These are phyloP conservation scores for Neodontobutis hainanensis DNA, from an alignment of 2,113 vertebrate genomes.

Conservation along the genomic window DNA sequence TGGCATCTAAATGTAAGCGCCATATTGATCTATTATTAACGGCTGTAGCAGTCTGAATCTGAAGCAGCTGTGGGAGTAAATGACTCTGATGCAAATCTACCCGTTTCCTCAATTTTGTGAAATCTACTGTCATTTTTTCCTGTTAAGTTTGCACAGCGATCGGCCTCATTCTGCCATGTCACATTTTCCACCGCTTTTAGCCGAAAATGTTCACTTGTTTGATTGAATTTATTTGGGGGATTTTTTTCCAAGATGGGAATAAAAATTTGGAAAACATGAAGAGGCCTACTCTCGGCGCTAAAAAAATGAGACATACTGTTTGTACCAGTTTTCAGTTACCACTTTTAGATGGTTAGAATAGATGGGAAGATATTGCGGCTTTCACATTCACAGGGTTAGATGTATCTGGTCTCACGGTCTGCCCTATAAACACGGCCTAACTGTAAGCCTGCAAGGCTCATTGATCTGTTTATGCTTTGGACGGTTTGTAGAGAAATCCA, in stretches of 20 bases:
- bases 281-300: not conserved
- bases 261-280: not conserved
- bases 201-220: conserved; percentile 24
- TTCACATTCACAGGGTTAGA: too few relatives aligned
- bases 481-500: too few relatives aligned
- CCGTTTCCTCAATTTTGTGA: conserved; percentile 23
- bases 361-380: too few relatives aligned
- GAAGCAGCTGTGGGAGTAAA: conserved; percentile 4
- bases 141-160: not conserved
- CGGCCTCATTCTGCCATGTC: conserved; percentile 47
- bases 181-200: conserved; percentile 22
- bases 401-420: too few relatives aligned
- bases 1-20: not conserved
- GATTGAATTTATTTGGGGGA: not conserved
- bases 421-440: too few relatives aligned
- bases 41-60: conserved; percentile 19
- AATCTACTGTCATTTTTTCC: conserved; percentile 28
- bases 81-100: conserved; percentile 27
- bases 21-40: conserved; percentile 57
- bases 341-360: too few relatives aligned
- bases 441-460: too few relatives aligned
- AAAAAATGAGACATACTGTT: too few relatives aligned
- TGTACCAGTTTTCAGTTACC: too few relatives aligned
- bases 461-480: too few relatives aligned
- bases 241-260: conserved; percentile 6